Percentiles rank a stretch among this genome's conserved stretches.
phyloP scores from a whole-genome alignment of 1,140 invertebrate genomes.

The Drosophila ogumai region DNA sequence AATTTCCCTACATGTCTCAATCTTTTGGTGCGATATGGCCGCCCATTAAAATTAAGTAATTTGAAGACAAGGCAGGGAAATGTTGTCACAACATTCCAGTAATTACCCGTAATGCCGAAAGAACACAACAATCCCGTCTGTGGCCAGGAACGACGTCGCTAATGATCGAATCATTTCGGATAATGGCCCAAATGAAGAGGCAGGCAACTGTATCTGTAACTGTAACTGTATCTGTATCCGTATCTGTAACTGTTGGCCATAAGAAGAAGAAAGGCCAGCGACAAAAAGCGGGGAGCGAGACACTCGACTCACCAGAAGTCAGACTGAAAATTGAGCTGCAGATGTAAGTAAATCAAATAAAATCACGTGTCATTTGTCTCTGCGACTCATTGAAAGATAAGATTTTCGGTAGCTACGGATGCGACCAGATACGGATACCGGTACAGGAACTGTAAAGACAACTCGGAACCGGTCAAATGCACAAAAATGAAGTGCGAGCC shows the following conservation, averaged over 20 bases:
- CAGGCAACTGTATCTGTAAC: constrained; percentile 50
- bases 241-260: constrained; percentile 66
- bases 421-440: background rate
- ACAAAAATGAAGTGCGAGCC: constrained; percentile 58
- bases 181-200: constrained; percentile 67
- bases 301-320: constrained; percentile 67
- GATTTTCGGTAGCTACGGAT: constrained; percentile 63
- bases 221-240: constrained; percentile 55
- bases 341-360: constrained; percentile 84
- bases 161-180: constrained; percentile 83
- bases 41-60: constrained; percentile 78
- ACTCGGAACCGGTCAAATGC: constrained; percentile 41
- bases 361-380: constrained; percentile 84
- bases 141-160: constrained; percentile 57
- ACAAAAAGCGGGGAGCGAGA: constrained; percentile 39
- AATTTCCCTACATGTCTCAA: constrained; percentile 47
- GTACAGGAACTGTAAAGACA: constrained; percentile 10
- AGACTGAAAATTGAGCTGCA: constrained; percentile 83
- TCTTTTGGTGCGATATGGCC: constrained; percentile 58
- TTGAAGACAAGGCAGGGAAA: constrained; percentile 70
- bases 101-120: constrained; percentile 76
- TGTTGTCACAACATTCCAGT: constrained; percentile 83
- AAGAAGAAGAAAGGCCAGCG: constrained; percentile 58
- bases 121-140: constrained; percentile 55
- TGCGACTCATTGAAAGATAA: constrained; percentile 77